Conservation (phyloP, 2,888 invertebrate genomes). For the Cecidostiba fungosa region DNA sequence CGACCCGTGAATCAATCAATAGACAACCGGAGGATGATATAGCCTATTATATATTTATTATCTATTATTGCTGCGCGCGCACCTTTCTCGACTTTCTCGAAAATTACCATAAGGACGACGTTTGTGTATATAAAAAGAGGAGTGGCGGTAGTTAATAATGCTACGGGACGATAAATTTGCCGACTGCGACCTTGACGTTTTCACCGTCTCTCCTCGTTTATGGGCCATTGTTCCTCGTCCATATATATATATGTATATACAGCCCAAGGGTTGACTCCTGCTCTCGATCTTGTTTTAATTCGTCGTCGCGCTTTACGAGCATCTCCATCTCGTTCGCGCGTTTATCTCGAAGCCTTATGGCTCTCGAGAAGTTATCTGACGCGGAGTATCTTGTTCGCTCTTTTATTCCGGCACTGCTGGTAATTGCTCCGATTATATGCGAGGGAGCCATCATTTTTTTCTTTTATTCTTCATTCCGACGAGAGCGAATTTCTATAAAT, state of each 20-base stretch:
- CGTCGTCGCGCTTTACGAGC: not conserved
- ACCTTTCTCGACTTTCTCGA: not conserved
- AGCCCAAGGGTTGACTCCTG: not conserved
- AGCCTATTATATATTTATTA: too few species aligned
- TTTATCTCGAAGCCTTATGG: not conserved
- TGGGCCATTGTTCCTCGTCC: constrained; percentile 66
- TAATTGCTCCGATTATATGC: not conserved
- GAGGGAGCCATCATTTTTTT: not conserved
- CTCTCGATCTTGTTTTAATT: constrained; percentile 30
- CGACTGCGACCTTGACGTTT: constrained; percentile 40
- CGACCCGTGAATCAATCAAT: not conserved
- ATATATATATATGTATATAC: not conserved
- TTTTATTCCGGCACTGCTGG: not conserved
- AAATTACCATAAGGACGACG: not conserved
- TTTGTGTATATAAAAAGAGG: not conserved
- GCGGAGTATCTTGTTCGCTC: not conserved
- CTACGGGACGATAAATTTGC: not conserved
- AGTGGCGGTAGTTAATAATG: not conserved
- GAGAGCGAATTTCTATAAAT: too few species aligned
- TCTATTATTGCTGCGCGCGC: not conserved
- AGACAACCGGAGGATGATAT: not conserved
- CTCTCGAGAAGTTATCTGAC: not conserved
- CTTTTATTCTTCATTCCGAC: not conserved
- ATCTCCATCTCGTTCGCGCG: not conserved
- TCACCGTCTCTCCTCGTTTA: constrained; percentile 62